phyloP scores from a whole-genome alignment of 2,797 vertebrate species.

The Enteromius unitaeniatus region DNA sequence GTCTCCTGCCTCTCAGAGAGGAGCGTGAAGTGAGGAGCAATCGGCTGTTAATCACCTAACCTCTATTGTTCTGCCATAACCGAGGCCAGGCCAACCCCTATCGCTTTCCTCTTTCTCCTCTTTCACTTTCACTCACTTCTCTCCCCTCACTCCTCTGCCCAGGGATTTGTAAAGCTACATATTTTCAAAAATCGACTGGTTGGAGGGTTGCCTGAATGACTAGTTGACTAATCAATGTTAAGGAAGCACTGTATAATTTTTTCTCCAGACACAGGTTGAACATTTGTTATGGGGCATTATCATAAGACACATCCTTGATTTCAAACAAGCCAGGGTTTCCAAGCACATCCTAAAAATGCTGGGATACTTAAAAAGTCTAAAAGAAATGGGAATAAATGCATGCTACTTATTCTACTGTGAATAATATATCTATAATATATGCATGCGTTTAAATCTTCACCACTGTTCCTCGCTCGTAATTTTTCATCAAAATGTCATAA shows the following conservation, averaged over 20 bases:
- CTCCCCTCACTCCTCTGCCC: neutral
- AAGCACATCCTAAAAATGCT: conserved; percentile 4
- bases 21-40: conserved; percentile 44
- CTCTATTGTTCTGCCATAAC: conserved; percentile 57
- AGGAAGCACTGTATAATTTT: conserved; percentile 10
- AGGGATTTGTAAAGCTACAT: conserved; percentile 1
- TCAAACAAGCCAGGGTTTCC: neutral
- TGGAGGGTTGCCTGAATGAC: conserved; percentile 11
- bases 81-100: conserved; percentile 52
- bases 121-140: conserved; percentile 28
- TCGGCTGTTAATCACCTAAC: conserved; percentile 57
- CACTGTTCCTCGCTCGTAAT: neutral
- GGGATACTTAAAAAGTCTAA: neutral
- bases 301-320: conserved; percentile 5
- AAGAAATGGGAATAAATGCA: conserved; percentile 15
- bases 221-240: conserved; percentile 21
- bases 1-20: conserved; percentile 48
- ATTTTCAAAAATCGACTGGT: neutral
- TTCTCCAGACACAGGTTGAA: neutral
- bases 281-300: neutral
- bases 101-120: conserved; percentile 11
- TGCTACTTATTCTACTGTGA: neutral
- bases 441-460: neutral
- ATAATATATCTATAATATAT: neutral
- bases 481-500: neutral